Evolutionary conservation across 2,113 vertebrate species (phyloP).

Genomic region (Peucedramus taeniatus): DNA sequence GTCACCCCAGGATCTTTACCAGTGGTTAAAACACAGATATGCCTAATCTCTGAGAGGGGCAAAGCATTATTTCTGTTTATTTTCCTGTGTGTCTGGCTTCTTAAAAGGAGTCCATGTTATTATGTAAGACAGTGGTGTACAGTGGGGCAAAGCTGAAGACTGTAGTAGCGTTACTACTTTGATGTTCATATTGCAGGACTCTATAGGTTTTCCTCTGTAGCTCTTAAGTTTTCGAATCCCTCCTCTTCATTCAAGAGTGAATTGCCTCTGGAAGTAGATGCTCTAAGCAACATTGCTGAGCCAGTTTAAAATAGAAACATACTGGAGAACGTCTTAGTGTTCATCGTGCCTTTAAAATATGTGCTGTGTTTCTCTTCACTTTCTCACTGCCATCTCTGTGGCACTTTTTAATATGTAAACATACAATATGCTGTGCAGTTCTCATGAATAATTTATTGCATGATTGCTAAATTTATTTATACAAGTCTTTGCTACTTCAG

Average conservation of each 20-base stretch:
- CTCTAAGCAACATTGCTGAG: constrained; percentile 17
- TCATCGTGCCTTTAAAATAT: not conserved
- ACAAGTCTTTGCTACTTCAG: not conserved
- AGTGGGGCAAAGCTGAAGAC: not conserved
- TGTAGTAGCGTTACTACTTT: not conserved
- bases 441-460: not conserved
- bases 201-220: not conserved
- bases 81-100: not conserved
- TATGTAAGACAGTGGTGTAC: not conserved
- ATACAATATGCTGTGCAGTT: not conserved
- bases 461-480: not conserved
- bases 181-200: not conserved
- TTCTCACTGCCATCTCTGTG: not conserved
- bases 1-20: not conserved
- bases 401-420: not conserved
- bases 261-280: constrained; percentile 31
- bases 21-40: not conserved
- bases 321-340: constrained; percentile 6
- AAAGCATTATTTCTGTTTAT: not conserved
- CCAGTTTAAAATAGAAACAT: constrained; percentile 46
- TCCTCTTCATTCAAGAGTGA: constrained; percentile 16
- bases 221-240: not conserved
- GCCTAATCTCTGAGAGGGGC: not conserved
- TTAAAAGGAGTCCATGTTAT: not conserved
- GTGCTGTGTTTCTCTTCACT: not conserved